These are phyloP conservation scores for Tetragonula carbonaria DNA, from an alignment of 2,888 invertebrate genomes.

Conservation along the genomic window DNA sequence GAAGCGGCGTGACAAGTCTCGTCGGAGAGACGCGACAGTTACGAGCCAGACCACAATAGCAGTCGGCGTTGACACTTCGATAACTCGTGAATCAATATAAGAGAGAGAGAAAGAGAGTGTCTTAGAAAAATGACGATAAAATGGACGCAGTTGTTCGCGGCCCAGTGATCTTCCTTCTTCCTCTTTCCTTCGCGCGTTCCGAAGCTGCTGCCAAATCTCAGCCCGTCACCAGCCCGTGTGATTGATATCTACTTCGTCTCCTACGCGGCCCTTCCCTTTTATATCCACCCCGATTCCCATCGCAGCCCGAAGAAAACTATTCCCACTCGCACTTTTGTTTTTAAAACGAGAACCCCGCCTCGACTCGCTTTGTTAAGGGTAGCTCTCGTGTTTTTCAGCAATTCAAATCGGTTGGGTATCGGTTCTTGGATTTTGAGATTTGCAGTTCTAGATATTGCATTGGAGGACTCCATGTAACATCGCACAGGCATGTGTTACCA, in stretches of 20 bases:
- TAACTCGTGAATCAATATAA: constrained; percentile 73
- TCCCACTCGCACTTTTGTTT: constrained; percentile 66
- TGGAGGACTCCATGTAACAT: neutral
- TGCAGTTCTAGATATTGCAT: neutral
- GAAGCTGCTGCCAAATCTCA: constrained; percentile 79
- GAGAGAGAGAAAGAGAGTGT: constrained; percentile 39
- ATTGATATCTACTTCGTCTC: constrained; percentile 77
- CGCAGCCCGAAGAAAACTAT: constrained; percentile 60
- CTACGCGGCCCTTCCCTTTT: constrained; percentile 64
- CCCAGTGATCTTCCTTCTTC: constrained; percentile 56
- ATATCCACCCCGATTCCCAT: constrained; percentile 68
- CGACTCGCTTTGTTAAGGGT: neutral
- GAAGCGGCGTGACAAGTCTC: constrained; percentile 36
- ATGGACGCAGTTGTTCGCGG: constrained; percentile 75
- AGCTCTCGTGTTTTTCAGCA: neutral
- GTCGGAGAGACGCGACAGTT: constrained; percentile 34
- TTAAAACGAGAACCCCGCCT: constrained; percentile 30
- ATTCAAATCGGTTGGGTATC: neutral
- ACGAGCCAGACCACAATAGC: constrained; percentile 35
- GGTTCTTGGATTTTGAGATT: neutral
- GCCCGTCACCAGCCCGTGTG: constrained; percentile 77
- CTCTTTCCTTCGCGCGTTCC: constrained; percentile 65
- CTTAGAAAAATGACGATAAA: constrained; percentile 79
- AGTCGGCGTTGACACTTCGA: constrained; percentile 68
- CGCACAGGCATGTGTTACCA: too few relatives aligned